These are phyloP conservation scores for Eulithis prunata DNA, from an alignment of 2,888 invertebrate genomes.

Conservation along the genomic window DNA sequence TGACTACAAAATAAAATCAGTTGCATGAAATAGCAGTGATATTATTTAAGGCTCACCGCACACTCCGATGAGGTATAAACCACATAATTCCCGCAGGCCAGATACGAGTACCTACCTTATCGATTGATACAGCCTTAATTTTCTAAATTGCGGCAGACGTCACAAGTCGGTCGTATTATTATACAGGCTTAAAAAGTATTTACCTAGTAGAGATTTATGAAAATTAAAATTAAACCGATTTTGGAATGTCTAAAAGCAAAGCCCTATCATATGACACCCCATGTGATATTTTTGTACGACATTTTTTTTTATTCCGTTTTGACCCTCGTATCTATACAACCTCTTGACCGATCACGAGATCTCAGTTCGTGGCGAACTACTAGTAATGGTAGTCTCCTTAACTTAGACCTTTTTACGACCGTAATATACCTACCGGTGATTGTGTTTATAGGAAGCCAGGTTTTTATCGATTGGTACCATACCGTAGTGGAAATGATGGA, in stretches of 20 bases:
- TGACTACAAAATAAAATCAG: neutral
- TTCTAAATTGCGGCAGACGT: neutral
- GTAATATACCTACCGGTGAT: neutral
- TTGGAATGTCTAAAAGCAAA: no score
- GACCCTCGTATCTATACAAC: no score
- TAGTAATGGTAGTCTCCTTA: no score
- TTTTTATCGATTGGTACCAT: conserved; percentile 6
- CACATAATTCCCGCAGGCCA: conserved; percentile 23
- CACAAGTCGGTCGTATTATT: neutral
- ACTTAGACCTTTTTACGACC: neutral
- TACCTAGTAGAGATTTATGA: no score
- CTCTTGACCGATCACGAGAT: no score
- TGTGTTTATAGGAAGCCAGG: neutral
- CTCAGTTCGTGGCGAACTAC: no score
- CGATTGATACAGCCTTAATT: conserved; percentile 11
- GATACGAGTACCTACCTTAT: conserved; percentile 20
- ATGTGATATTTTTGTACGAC: no score
- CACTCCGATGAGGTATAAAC: conserved; percentile 28
- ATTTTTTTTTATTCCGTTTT: no score
- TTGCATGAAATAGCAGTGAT: conserved; percentile 12
- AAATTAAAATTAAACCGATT: no score
- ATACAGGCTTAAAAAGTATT: neutral
- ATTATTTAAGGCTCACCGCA: conserved; percentile 27
- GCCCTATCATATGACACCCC: no score
- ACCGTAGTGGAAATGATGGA: conserved; percentile 7